These are phyloP conservation scores for Andrena marginata DNA, from an alignment of 2,888 invertebrate species.

Conservation along the genomic window DNA sequence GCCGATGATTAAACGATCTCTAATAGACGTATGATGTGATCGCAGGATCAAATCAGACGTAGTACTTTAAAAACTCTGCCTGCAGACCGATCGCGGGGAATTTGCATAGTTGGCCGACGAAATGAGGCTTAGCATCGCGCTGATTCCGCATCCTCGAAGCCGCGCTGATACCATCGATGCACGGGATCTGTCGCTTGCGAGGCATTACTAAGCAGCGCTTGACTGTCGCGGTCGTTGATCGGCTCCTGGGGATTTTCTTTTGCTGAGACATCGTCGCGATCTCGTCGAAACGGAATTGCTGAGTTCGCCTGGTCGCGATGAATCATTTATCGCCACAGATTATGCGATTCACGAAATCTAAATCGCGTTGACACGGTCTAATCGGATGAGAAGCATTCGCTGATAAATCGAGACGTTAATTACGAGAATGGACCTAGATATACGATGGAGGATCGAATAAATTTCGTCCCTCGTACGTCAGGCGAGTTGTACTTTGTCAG, in stretches of 20 bases:
- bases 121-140: constrained; percentile 34
- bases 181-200: constrained; percentile 38
- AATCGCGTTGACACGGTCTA: neutral
- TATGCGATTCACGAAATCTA: neutral
- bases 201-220: constrained; percentile 50
- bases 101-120: constrained; percentile 19
- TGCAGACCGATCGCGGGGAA: constrained; percentile 25
- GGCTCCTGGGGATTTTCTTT: constrained; percentile 2
- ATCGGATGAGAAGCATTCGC: neutral
- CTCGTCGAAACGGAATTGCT: constrained; percentile 39
- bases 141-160: constrained; percentile 41
- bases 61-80: neutral
- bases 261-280: constrained; percentile 43
- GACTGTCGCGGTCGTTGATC: constrained; percentile 25
- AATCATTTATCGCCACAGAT: constrained; percentile 9
- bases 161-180: constrained; percentile 22
- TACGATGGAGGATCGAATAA: neutral
- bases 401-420: neutral
- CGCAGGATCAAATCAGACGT: neutral
- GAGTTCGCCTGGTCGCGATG: constrained; percentile 31
- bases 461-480: neutral
- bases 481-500: neutral
- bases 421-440: neutral
- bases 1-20: neutral
- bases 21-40: neutral